Percentiles rank a stretch among this genome's conserved stretches.
Evolutionary conservation across 2,797 vertebrate species (phyloP).

Genomic region (Lepilemur ruficaudatus): DNA sequence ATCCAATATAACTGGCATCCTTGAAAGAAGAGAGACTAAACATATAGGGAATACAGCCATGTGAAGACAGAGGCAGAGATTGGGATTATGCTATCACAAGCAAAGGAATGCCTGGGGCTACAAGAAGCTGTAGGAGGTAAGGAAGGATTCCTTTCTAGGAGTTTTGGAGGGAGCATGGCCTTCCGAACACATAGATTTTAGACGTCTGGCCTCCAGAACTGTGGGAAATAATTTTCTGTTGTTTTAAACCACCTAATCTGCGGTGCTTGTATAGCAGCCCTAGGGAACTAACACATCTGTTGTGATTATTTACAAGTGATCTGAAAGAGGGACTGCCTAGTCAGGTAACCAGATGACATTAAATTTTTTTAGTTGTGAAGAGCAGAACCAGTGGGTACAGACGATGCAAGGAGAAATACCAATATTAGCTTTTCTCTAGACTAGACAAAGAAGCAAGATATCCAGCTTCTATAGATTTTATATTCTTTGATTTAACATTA

Average conservation of each 20-base stretch:
- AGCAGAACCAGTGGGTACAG: not conserved
- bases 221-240: not conserved
- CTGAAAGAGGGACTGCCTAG: not conserved
- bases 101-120: not conserved
- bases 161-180: not conserved
- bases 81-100: not conserved
- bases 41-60: not conserved
- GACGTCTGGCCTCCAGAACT: not conserved
- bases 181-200: not conserved
- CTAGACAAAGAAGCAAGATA: constrained; percentile 23
- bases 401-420: not conserved
- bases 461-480: constrained; percentile 11
- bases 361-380: not conserved
- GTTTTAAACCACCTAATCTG: not conserved
- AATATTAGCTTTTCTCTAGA: not conserved
- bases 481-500: constrained; percentile 36
- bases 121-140: not conserved
- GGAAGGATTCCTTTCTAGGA: not conserved
- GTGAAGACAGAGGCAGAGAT: not conserved
- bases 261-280: not conserved
- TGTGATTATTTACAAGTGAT: not conserved
- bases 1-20: not conserved
- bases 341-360: not conserved
- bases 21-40: not conserved
- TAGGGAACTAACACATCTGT: not conserved